A percentile compares a stretch with the other conserved stretches of the same genome.
These are phyloP conservation scores for Cottoperca gobio DNA, from an alignment of 2,797 vertebrate genomes.

Conservation along the genomic window DNA sequence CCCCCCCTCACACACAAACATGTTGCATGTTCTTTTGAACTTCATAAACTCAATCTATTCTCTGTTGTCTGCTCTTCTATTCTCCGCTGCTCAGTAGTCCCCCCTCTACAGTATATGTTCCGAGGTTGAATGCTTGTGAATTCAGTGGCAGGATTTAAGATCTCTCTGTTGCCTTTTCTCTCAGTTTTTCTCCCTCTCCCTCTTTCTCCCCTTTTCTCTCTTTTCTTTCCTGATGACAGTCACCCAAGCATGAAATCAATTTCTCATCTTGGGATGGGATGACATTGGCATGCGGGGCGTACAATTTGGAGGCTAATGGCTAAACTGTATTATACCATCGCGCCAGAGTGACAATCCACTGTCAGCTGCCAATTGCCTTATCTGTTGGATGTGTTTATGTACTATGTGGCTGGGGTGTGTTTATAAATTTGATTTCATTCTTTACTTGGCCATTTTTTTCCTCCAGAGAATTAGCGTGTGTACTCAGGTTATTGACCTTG, in stretches of 20 bases:
- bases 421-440: slow-evolving; percentile 42
- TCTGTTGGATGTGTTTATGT: slow-evolving; percentile 46
- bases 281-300: slow-evolving; percentile 66
- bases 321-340: slow-evolving; percentile 57
- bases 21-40: slow-evolving; percentile 65
- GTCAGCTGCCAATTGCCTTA: slow-evolving; percentile 50
- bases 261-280: slow-evolving; percentile 70
- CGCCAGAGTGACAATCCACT: slow-evolving; percentile 35
- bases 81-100: slow-evolving; percentile 17
- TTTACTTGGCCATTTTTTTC: slow-evolving; percentile 5
- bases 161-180: slow-evolving; percentile 12
- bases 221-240: slow-evolving; percentile 55
- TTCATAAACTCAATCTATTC: slow-evolving; percentile 46
- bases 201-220: slow-evolving; percentile 8
- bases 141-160: slow-evolving; percentile 9
- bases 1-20: slow-evolving; percentile 49
- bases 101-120: slow-evolving; percentile 12
- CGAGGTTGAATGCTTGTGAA: not conserved
- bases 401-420: slow-evolving; percentile 28
- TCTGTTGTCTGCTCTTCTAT: slow-evolving; percentile 10
- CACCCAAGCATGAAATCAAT: slow-evolving; percentile 75
- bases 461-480: slow-evolving; percentile 11
- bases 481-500: slow-evolving; percentile 52
- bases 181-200: slow-evolving; percentile 12
- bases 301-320: slow-evolving; percentile 62